Evolutionary conservation across 2,888 invertebrate genomes (phyloP).

Genomic region (Yponomeuta sedellus): DNA sequence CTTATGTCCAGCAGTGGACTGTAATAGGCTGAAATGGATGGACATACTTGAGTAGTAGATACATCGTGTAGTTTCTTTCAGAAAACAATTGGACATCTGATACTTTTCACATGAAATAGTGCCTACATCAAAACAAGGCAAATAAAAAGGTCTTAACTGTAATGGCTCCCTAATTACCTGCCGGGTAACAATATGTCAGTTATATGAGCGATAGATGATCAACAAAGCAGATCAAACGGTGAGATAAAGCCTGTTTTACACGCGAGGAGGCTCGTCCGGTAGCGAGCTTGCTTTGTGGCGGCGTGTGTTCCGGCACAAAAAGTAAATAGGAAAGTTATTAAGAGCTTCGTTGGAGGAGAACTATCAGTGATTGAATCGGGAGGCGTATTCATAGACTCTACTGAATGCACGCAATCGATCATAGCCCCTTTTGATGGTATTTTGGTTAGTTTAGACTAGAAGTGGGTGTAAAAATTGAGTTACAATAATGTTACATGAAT

Average conservation of each 20-base stretch:
- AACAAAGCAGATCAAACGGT: not conserved
- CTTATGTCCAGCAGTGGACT: too few species aligned
- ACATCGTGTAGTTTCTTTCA: too few species aligned
- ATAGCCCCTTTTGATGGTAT: too few species aligned
- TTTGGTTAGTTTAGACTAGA: too few species aligned
- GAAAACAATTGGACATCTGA: too few species aligned
- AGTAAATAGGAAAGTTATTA: slow-evolving; percentile 9
- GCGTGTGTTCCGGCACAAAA: not conserved
- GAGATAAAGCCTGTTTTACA: not conserved
- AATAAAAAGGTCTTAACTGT: not conserved
- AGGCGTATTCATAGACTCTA: not conserved
- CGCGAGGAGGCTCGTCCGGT: slow-evolving; percentile 20
- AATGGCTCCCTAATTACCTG: not conserved
- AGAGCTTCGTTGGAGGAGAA: not conserved
- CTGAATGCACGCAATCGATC: not conserved
- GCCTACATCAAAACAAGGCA: not conserved
- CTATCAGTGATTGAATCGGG: slow-evolving; percentile 10
- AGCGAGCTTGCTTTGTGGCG: not conserved
- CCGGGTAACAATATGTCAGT: not conserved
- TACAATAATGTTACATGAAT: too few species aligned
- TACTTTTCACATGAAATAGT: not conserved
- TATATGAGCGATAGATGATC: not conserved
- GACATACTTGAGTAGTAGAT: too few species aligned
- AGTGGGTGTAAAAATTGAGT: too few species aligned
- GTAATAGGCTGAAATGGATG: too few species aligned